These are phyloP conservation scores for Trachelus tabidus DNA, from an alignment of 2,888 invertebrate species.

Conservation along the genomic window DNA sequence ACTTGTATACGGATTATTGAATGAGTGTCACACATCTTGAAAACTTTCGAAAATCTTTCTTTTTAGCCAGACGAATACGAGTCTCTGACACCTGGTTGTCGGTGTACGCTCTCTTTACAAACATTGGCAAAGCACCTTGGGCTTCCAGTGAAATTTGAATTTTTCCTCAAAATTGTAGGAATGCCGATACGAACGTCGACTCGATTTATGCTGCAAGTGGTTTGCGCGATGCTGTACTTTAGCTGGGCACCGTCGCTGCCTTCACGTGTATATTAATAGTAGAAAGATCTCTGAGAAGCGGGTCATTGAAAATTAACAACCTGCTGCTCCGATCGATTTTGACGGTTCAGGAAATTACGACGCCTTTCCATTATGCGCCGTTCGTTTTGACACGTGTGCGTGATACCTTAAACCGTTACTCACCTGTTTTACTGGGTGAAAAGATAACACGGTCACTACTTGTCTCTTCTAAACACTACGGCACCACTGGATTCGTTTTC, in stretches of 20 bases:
- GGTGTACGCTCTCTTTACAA: neutral
- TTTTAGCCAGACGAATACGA: neutral
- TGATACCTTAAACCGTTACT: neutral
- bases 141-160: neutral
- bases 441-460: neutral
- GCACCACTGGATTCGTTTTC: neutral
- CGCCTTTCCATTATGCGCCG: neutral
- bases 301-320: neutral
- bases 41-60: neutral
- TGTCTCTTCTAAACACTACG: neutral
- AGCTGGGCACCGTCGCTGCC: neutral
- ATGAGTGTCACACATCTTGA: neutral
- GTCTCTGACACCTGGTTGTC: neutral
- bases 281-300: neutral
- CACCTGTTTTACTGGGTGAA: neutral
- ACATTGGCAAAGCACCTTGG: neutral
- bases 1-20: too few species aligned
- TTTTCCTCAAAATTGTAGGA: neutral
- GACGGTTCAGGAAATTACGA: neutral
- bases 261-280: neutral
- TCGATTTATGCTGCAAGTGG: neutral
- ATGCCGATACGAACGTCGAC: too few species aligned
- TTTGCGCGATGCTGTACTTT: too few species aligned
- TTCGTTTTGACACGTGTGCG: neutral
- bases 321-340: neutral